Evolutionary conservation across 2,113 vertebrate genomes (phyloP), one percentile per base, ranked within the genome.

Genomic region (Cyprinus carpio): DNA sequence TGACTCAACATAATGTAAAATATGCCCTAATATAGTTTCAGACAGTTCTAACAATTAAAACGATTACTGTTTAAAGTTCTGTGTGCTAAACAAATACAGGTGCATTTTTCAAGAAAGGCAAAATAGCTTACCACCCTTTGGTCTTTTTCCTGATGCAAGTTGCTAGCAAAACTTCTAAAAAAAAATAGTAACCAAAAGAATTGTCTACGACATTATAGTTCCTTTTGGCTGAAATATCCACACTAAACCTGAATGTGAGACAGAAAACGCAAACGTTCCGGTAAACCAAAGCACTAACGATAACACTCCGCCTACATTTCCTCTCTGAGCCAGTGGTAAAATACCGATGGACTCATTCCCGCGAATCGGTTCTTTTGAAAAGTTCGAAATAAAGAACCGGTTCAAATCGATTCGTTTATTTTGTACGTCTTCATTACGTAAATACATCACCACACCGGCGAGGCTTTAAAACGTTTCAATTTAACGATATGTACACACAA

Each of bases 351-450:
- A 75, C 15, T 49, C 74, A 49, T 16, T 27, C 54, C 3, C 15
- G 25, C 15, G n/a, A 76, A 29, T 54, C 46, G 46, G 75, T 29
- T 76, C 25, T 54, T 76, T 76, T 49, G n/a, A 76, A 76, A 25
- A 10, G 75, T 5, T 18, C 15, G 25, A 2, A 51, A 51, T 12
- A 75, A 23, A 76, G 27, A 76, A 31, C 51, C 25, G 46, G 8
- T 20, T 54, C 20, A 27, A 76, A 29, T 51, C 15, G 6, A 74
- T 43, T 46, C 5, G 0, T 74, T 25, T 49, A 1, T 37, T 23
- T 11, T 8, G 23, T 34, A 5, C 20, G 10, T 46, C 43, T 11
- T 69, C 29, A 62, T 4, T 12, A 6, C 1, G 11, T 64, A 27
- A 25, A 13, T 64, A 13, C 15, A 8, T 18, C 29, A 34, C 15